phyloP scores from a whole-genome alignment of 1,140 invertebrate genomes.

The Diplogasteroides magnus region DNA sequence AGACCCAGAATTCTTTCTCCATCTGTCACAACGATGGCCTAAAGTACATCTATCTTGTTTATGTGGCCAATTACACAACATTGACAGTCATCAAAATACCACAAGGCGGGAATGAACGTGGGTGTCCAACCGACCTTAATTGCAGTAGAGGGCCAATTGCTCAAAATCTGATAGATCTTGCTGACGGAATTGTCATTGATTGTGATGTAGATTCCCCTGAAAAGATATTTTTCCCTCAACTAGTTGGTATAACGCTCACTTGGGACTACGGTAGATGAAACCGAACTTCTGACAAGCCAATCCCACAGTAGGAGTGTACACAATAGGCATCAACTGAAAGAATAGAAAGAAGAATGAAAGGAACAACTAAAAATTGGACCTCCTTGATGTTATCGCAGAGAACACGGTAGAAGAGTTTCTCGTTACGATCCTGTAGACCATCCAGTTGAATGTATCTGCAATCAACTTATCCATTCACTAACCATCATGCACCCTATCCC shows the following conservation, averaged over 20 bases:
- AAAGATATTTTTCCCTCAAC: constrained; percentile 8
- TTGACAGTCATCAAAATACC: too few species aligned
- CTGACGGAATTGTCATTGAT: constrained; percentile 87
- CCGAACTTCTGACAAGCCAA: constrained; percentile 94
- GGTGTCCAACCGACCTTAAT: constrained; percentile 62
- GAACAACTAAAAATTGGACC: too few species aligned
- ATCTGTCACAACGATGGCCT: constrained; percentile 88
- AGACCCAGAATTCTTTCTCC: constrained; percentile 87
- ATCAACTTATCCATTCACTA: constrained; percentile 3
- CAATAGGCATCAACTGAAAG: constrained; percentile 74
- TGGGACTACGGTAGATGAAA: constrained; percentile 82
- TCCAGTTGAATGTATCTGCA: constrained; percentile 25
- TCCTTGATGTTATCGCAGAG: constrained; percentile 81
- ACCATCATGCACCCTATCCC: background rate
- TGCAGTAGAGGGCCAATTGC: constrained; percentile 79
- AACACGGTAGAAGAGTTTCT: constrained; percentile 87
- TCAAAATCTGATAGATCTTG: constrained; percentile 59
- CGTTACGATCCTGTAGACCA: constrained; percentile 76
- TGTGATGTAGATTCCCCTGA: constrained; percentile 82
- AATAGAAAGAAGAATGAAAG: too few species aligned
- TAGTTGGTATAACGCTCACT: constrained; percentile 57
- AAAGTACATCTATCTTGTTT: too few species aligned
- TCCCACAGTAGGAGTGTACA: constrained; percentile 95
- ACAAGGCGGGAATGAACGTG: too few species aligned
- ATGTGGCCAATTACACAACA: too few species aligned